Conservation (phyloP, 2,888 invertebrate species). For the Sepioteuthis lessoniana region DNA sequence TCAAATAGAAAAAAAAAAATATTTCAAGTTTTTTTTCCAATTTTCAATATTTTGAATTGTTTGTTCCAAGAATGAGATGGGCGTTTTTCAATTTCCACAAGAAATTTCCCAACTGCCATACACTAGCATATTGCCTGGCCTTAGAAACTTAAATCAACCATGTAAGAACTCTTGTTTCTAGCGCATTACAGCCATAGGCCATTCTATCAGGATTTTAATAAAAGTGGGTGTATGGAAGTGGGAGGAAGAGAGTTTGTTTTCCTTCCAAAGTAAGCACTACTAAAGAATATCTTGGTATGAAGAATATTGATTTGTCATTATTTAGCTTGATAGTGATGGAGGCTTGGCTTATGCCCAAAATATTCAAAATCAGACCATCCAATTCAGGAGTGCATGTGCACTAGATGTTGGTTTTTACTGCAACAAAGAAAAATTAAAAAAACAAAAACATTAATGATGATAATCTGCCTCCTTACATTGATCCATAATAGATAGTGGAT, state of each 20-base stretch:
- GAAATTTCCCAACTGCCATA: not conserved
- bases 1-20: not conserved
- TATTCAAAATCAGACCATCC: not conserved
- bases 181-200: not conserved
- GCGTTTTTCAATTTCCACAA: too few species aligned
- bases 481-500: not conserved
- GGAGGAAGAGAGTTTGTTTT: not conserved
- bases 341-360: not conserved
- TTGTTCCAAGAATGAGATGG: not conserved
- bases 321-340: not conserved
- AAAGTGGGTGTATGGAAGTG: not conserved
- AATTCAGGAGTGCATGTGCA: not conserved
- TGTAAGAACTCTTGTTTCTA: not conserved
- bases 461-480: not conserved
- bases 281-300: not conserved
- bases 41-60: not conserved
- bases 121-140: not conserved
- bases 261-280: not conserved
- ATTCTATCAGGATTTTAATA: not conserved
- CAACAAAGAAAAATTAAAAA: not conserved
- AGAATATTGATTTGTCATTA: conserved; percentile 8
- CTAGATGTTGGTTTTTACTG: not conserved
- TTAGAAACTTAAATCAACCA: not conserved
- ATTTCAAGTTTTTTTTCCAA: not conserved
- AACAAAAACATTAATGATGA: not conserved